phyloP scores from a whole-genome alignment of 2,113 vertebrate species.

The Paralichthys olivaceus region DNA sequence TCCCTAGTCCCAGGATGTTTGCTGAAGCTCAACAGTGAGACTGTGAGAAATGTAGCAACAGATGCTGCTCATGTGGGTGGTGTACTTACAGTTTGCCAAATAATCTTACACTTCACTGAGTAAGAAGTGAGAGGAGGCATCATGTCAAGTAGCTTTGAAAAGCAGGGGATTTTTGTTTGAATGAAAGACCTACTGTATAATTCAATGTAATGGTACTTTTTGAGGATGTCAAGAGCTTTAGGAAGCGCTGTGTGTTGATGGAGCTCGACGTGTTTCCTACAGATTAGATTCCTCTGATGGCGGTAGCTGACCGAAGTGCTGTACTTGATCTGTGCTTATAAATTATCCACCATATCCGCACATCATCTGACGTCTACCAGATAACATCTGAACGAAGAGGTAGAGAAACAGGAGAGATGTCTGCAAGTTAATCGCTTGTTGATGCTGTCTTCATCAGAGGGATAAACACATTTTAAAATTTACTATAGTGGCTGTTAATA shows the following conservation, averaged over 20 bases:
- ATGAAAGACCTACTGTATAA: slow-evolving; percentile 23
- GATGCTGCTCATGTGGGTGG: slow-evolving; percentile 60
- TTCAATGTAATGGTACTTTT: slow-evolving; percentile 4
- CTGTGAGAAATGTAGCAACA: slow-evolving; percentile 52
- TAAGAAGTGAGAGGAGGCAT: slow-evolving; percentile 44
- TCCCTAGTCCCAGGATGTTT: slow-evolving; percentile 18
- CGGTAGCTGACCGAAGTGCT: background rate
- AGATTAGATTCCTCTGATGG: background rate
- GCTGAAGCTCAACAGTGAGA: slow-evolving; percentile 34
- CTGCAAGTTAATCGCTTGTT: too few species aligned
- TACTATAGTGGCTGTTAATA: background rate
- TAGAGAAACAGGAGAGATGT: too few species aligned
- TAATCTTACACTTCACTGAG: slow-evolving; percentile 51
- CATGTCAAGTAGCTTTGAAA: slow-evolving; percentile 36
- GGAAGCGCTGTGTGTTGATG: slow-evolving; percentile 6
- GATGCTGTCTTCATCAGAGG: too few species aligned
- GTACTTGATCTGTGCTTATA: background rate
- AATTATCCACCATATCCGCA: background rate
- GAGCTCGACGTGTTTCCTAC: background rate
- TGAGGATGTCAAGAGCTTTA: slow-evolving; percentile 5
- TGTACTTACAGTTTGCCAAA: slow-evolving; percentile 55
- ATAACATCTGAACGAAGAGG: too few species aligned
- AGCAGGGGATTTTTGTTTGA: slow-evolving; percentile 22
- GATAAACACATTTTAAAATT: background rate
- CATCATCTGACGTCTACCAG: background rate